A percentile compares a stretch with the other conserved stretches of the same genome.
These are phyloP conservation scores for Smutsia temminckii DNA, from an alignment of 2,797 vertebrate species.

Conservation along the genomic window DNA sequence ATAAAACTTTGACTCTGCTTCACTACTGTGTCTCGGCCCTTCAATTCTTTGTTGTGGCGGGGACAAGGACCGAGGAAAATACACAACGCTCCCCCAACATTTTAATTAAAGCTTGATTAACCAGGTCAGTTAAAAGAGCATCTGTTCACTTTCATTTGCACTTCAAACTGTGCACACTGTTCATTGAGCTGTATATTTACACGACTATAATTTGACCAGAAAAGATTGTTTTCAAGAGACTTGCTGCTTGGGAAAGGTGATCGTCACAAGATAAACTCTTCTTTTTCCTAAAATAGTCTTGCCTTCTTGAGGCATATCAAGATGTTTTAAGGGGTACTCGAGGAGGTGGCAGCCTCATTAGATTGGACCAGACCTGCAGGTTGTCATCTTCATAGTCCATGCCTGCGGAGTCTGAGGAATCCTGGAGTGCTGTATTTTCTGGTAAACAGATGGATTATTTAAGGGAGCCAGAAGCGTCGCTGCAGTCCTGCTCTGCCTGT, in stretches of 20 bases:
- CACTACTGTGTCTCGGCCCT: no score
- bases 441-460: no score
- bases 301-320: neutral
- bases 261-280: neutral
- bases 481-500: neutral
- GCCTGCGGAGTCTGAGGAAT: neutral
- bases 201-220: neutral
- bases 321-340: neutral
- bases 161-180: neutral
- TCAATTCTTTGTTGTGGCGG: no score
- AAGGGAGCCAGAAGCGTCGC: neutral
- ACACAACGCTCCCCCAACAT: no score
- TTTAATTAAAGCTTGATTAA: neutral
- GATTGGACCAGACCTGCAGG: neutral
- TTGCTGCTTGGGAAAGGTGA: neutral
- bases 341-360: neutral
- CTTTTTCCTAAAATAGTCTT: neutral
- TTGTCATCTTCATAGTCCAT: neutral
- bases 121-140: neutral
- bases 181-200: neutral
- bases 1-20: no score
- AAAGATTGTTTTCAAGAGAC: neutral
- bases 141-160: neutral
- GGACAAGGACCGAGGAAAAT: no score
- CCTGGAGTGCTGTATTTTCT: neutral